Evolutionary conservation across 2,113 vertebrate species (phyloP), one percentile per base, ranked within the genome.

Genomic region (Sminthopsis crassicaudata): DNA sequence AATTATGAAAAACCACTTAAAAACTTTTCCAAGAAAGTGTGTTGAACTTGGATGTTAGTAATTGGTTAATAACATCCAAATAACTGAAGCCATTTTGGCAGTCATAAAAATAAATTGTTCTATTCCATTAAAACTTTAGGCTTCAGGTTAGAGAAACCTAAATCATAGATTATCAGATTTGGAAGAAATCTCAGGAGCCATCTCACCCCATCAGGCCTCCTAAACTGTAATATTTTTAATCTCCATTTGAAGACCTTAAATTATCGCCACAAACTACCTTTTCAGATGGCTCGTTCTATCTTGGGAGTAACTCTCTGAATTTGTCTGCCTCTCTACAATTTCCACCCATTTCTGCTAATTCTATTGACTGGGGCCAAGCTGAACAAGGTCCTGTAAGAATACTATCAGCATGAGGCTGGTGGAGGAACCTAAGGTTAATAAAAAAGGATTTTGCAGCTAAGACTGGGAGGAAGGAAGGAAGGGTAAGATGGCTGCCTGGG

Each of bases 1-100:
- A 95, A 95, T 60, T 93, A 91, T 52, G 93, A 94, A 95, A 57
- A 19, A 84, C 22, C 67, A 52, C 50, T 94, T 84, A 94, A 88
- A 9, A 10, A 90, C 91, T 89, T 94, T 93, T 36, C 27, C 92
- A 23, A 93, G 67, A 55, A 92, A 89, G 8, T 93, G 9, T 76
- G 50, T n/a, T 93, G 4, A 89, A 26, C 3, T 26, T 93, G 96
- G 93, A 42, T 89, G 89, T 48, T 90, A 52, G 36, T 57, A 94
- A 57, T 51, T 91, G 8, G 8, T 19, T 96, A 93, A 91, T 92
- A 50, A 27, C 89, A 27, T 46, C 27, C 89, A 50, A 90, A 90
- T 42, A 51, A 12, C 25, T 23, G 27, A 51, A 90, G 26, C 46
- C 24, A 90, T 46, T 90, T 90, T 90, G 48, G 25, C 46, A 90